Percentiles rank a stretch among this genome's conserved stretches.
phyloP scores from a whole-genome alignment of 2,797 vertebrate species.

The Gymnocypris eckloni region DNA sequence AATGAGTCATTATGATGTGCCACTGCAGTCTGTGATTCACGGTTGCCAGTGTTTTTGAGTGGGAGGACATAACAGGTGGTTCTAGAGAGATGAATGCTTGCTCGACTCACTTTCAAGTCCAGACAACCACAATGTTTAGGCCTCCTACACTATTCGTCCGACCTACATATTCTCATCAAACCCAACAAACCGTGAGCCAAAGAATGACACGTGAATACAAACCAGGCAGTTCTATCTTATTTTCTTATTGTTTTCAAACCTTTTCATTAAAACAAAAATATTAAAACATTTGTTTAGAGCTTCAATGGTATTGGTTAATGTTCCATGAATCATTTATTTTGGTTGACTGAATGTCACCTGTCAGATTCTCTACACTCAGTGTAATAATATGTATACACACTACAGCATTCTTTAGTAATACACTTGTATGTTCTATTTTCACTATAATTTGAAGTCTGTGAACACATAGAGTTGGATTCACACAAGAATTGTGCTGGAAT shows the following conservation, averaged over 20 bases:
- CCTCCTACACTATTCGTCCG: conserved; percentile 58
- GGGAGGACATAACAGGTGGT: conserved; percentile 46
- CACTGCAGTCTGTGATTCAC: conserved; percentile 36
- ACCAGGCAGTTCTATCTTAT: not conserved
- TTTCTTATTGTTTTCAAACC: conserved; percentile 6
- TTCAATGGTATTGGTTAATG: not conserved
- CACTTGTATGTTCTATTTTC: not conserved
- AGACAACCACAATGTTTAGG: conserved; percentile 48
- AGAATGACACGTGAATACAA: conserved; percentile 8
- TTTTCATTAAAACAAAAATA: not conserved
- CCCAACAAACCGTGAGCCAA: not conserved
- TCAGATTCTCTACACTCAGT: not conserved
- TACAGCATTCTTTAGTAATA: conserved; percentile 1
- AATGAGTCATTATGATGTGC: conserved; percentile 35
- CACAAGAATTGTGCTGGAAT: conserved; percentile 35
- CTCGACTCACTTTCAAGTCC: conserved; percentile 50
- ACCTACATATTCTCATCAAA: conserved; percentile 53
- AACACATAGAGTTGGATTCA: conserved; percentile 25
- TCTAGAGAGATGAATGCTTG: conserved; percentile 53
- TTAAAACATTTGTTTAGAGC: not conserved
- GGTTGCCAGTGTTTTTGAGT: conserved; percentile 32
- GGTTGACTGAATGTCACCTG: not conserved
- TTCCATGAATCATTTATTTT: not conserved
- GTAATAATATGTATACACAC: not conserved
- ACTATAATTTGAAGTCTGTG: conserved; percentile 14